These are phyloP conservation scores for Eunapius fragilis DNA, from an alignment of 37 sponge, comb jelly and placozoan genomes.

Conservation along the genomic window DNA sequence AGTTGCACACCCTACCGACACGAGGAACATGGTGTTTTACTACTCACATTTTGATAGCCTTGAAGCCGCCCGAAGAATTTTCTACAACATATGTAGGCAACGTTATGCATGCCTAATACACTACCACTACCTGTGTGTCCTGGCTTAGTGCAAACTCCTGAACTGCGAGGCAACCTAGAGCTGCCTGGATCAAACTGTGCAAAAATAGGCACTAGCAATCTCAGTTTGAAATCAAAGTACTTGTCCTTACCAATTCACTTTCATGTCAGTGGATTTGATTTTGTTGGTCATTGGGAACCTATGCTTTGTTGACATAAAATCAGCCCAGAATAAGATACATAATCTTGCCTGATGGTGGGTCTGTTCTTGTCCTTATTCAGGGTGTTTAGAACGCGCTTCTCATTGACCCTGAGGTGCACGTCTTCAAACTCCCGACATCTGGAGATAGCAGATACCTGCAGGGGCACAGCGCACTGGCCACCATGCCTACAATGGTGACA, in stretches of 20 bases:
- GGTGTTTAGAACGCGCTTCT: constrained; percentile 87
- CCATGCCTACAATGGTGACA: background rate
- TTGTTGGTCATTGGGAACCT: constrained; percentile 91
- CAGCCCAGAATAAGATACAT: background rate
- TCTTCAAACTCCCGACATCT: constrained; percentile 91
- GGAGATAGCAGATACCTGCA: constrained; percentile 67
- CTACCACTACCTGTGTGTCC: constrained; percentile 75
- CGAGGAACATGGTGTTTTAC: background rate
- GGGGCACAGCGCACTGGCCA: background rate
- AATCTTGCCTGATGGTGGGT: constrained; percentile 75
- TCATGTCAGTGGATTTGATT: constrained; percentile 96
- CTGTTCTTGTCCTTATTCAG: constrained; percentile 93
- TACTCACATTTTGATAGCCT: constrained; percentile 76
- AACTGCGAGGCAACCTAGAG: constrained; percentile 88
- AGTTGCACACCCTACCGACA: background rate
- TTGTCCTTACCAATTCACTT: constrained; percentile 87
- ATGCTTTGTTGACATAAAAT: background rate
- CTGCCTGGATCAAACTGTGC: constrained; percentile 94
- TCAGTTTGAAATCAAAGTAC: background rate
- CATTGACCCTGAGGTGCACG: constrained; percentile 87
- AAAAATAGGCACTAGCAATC: background rate
- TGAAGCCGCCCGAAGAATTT: constrained; percentile 81
- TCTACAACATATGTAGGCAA: constrained; percentile 22
- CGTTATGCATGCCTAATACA: background rate
- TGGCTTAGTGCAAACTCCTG: constrained; percentile 93